Percentiles rank a stretch among this genome's conserved stretches.
These are phyloP conservation scores for Carcinoscorpius rotundicauda DNA, from an alignment of 1,140 invertebrate species.

Conservation along the genomic window DNA sequence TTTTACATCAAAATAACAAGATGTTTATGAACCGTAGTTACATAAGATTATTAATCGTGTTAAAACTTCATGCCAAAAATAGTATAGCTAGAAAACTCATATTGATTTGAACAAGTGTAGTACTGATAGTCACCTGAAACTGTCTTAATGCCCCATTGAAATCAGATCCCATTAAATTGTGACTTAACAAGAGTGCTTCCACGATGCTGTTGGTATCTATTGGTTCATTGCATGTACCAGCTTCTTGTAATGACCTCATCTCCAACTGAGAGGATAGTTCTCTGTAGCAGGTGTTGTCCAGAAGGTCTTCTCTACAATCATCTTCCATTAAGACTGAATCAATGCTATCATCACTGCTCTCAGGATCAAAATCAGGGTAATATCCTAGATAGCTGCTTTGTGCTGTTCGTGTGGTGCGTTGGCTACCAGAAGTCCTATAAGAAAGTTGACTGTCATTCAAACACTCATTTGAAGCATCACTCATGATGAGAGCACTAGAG, in stretches of 20 bases:
- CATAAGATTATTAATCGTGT: too few relatives aligned
- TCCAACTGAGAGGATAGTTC: conserved; percentile 29
- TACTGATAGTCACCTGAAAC: conserved; percentile 14
- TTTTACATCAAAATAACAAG: too few relatives aligned
- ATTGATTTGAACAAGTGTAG: too few relatives aligned
- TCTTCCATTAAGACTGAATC: conserved; percentile 39
- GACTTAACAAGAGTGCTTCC: conserved; percentile 39
- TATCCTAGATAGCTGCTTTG: conserved; percentile 24
- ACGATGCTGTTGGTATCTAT: conserved; percentile 34
- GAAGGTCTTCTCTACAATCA: conserved; percentile 31
- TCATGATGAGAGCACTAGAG: too few relatives aligned
- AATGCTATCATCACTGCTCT: conserved; percentile 35
- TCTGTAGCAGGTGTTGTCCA: conserved; percentile 33
- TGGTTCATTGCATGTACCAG: conserved; percentile 18
- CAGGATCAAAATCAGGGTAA: conserved; percentile 29
- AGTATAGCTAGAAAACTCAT: too few relatives aligned
- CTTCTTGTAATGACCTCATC: conserved; percentile 21
- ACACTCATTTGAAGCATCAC: too few relatives aligned
- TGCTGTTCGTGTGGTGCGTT: too few relatives aligned
- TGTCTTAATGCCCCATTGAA: conserved; percentile 14
- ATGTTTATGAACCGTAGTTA: too few relatives aligned
- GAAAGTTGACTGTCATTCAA: too few relatives aligned
- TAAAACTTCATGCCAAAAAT: too few relatives aligned
- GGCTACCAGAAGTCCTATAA: too few relatives aligned
- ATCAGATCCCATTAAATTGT: conserved; percentile 24